Conservation (phyloP, 2,797 vertebrate species). For the Aldrovandia affinis region DNA sequence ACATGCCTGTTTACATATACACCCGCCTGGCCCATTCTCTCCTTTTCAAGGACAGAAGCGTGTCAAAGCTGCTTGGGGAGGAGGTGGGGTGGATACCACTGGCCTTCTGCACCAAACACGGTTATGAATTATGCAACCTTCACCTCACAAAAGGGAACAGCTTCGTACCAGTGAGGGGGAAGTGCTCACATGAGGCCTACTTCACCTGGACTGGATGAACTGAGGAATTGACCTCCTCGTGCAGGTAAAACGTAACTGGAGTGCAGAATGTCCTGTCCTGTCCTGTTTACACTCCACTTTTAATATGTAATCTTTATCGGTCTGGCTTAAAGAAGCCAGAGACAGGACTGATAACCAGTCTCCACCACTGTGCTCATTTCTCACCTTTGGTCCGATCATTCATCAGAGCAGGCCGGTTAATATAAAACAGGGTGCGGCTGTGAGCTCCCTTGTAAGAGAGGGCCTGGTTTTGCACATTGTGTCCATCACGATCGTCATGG, state of each 20-base stretch:
- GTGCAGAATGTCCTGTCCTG: no score
- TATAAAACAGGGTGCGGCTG: background rate
- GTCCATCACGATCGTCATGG: background rate
- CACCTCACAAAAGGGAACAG: no score
- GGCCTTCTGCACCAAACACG: background rate
- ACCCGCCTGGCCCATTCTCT: conserved; percentile 63
- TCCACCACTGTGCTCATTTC: background rate
- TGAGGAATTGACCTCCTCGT: background rate
- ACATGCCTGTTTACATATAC: conserved; percentile 51
- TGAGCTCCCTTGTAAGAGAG: background rate
- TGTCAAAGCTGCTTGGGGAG: conserved; percentile 61
- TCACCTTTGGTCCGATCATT: no score
- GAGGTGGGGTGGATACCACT: conserved; percentile 38
- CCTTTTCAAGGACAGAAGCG: conserved; percentile 61
- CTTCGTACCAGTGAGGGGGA: no score
- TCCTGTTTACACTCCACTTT: background rate
- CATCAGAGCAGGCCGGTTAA: background rate
- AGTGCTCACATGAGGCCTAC: no score
- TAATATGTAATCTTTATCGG: background rate
- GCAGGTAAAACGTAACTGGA: background rate
- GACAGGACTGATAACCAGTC: background rate
- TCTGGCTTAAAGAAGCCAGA: background rate
- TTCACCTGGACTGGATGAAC: conserved; percentile 53
- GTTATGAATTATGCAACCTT: conserved; percentile 9
- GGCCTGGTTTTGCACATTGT: background rate